Evolutionary conservation across 1,140 invertebrate genomes (phyloP).

Genomic region (Microvelia longipes): DNA sequence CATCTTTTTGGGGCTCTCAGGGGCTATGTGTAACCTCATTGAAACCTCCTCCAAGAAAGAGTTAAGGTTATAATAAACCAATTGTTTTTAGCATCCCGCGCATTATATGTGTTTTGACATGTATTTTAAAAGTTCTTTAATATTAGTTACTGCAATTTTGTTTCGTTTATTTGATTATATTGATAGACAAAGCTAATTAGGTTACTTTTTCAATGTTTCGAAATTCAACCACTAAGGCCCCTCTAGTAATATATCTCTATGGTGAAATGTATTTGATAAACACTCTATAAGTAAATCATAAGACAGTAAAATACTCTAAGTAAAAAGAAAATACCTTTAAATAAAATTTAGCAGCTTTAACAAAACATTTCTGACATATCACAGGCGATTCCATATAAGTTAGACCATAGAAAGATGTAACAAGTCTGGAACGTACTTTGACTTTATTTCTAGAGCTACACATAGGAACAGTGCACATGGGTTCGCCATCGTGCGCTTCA

Average conservation of each 20-base stretch:
- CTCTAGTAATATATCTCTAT: too few species aligned
- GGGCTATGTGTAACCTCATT: too few species aligned
- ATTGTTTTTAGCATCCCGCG: too few species aligned
- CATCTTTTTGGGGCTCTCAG: too few species aligned
- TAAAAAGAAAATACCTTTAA: neutral
- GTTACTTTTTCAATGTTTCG: neutral
- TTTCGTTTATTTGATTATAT: neutral
- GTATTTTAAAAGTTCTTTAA: too few species aligned
- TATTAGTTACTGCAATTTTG: neutral
- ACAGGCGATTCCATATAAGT: neutral
- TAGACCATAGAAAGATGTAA: neutral
- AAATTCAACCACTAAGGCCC: neutral
- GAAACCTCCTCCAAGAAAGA: too few species aligned
- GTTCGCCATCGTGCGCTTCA: neutral
- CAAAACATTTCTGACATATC: neutral
- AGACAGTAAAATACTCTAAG: neutral
- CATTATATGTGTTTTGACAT: too few species aligned
- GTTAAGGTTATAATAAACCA: too few species aligned
- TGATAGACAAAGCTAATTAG: neutral
- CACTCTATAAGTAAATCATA: neutral
- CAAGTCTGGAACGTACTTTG: neutral
- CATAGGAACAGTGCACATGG: neutral
- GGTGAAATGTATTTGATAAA: too few species aligned
- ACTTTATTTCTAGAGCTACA: neutral
- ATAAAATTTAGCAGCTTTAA: neutral